A percentile compares a stretch with the other conserved stretches of the same genome.
phyloP scores from a whole-genome alignment of 1,140 invertebrate species.

The Drosophila azteca region DNA sequence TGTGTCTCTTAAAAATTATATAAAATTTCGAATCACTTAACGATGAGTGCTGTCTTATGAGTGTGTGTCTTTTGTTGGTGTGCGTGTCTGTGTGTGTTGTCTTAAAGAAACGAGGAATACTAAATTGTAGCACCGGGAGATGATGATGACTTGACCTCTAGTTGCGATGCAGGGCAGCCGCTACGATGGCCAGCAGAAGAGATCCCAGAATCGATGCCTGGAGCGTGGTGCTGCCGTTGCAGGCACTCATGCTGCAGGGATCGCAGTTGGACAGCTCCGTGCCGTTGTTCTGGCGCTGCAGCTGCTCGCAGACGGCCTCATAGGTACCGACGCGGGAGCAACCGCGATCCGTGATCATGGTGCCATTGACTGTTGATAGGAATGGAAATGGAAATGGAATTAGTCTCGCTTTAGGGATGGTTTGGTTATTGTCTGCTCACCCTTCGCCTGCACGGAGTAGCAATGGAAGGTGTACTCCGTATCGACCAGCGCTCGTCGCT shows the following conservation, averaged over 20 bases:
- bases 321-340: slow-evolving; percentile 63
- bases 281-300: slow-evolving; percentile 34
- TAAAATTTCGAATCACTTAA: slow-evolving; percentile 60
- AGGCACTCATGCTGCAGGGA: slow-evolving; percentile 69
- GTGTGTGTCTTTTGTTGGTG: slow-evolving; percentile 11
- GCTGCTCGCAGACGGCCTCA: slow-evolving; percentile 56
- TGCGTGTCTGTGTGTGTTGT: slow-evolving; percentile 29
- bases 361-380: slow-evolving; percentile 48
- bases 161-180: slow-evolving; percentile 52
- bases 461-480: slow-evolving; percentile 66
- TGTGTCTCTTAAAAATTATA: slow-evolving; percentile 33
- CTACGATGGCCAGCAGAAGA: slow-evolving; percentile 54
- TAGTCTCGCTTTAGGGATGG: not conserved
- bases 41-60: slow-evolving; percentile 22
- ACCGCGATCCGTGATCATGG: slow-evolving; percentile 52
- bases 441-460: slow-evolving; percentile 53
- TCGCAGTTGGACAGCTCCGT: slow-evolving; percentile 47
- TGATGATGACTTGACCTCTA: slow-evolving; percentile 24
- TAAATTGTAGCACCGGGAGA: slow-evolving; percentile 64
- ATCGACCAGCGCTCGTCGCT: slow-evolving; percentile 42
- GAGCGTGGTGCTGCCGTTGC: slow-evolving; percentile 54
- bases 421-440: slow-evolving; percentile 14
- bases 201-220: slow-evolving; percentile 51
- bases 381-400: not conserved
- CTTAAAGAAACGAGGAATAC: slow-evolving; percentile 62